These are phyloP conservation scores for Chelon auratus DNA, from an alignment of 2,797 vertebrate species.

Conservation along the genomic window DNA sequence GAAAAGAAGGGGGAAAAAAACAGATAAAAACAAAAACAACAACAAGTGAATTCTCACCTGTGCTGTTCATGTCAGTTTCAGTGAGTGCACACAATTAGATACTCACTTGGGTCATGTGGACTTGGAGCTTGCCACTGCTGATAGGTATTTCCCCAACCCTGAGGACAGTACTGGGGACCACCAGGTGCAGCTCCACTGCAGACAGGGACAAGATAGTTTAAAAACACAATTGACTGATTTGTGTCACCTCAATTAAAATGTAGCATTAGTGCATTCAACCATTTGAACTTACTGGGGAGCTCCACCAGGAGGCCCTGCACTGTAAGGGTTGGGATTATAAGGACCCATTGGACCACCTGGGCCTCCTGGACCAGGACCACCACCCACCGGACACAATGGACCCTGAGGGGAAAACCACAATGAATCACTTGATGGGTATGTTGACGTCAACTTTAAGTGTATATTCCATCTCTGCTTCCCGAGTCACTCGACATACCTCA, in stretches of 20 bases:
- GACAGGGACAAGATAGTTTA: conserved; percentile 18
- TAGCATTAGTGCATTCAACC: background rate
- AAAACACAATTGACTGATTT: background rate
- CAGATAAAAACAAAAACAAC: background rate
- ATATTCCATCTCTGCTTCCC: fast-evolving
- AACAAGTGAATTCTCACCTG: background rate
- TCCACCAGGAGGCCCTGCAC: conserved; percentile 91
- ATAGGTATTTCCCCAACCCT: conserved; percentile 93
- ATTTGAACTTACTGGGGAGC: conserved; percentile 89
- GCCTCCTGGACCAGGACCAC: conserved; percentile 87
- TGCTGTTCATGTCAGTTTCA: too few species aligned
- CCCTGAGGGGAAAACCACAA: conserved; percentile 75
- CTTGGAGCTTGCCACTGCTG: conserved; percentile 95
- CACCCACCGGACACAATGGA: conserved; percentile 91
- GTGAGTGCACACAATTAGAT: background rate
- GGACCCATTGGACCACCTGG: conserved; percentile 92
- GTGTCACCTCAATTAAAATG: background rate
- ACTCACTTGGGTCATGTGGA: conserved; percentile 93
- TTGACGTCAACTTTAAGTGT: background rate
- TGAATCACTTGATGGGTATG: fast-evolving
- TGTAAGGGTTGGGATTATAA: conserved; percentile 94
- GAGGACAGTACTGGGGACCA: conserved; percentile 91
- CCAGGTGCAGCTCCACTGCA: conserved; percentile 88
- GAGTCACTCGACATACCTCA: conserved; percentile 82
- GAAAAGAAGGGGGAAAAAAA: background rate